A percentile compares a stretch with the other conserved stretches of the same genome.
These are phyloP conservation scores for Ceyx cyanopectus DNA, from an alignment of 2,113 vertebrate genomes.

Conservation along the genomic window DNA sequence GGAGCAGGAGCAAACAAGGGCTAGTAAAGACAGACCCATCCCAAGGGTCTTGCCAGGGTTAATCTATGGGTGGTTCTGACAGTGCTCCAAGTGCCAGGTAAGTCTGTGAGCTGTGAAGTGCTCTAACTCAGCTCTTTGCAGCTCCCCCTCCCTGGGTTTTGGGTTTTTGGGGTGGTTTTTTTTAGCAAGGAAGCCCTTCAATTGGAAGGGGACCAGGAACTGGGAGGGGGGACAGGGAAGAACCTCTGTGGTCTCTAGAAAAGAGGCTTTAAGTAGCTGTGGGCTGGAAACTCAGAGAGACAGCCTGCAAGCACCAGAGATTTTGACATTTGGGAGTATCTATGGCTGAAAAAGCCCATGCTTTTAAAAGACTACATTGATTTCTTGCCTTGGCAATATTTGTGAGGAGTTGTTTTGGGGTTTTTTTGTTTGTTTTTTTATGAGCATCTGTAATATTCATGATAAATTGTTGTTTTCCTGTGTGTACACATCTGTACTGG, in stretches of 20 bases:
- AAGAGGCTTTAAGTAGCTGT: neutral
- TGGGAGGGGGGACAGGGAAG: neutral
- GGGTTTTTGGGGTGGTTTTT: neutral
- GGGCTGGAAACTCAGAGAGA: neutral
- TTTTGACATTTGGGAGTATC: neutral
- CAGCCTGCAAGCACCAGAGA: neutral
- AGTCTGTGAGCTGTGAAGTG: neutral
- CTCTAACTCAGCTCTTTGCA: neutral
- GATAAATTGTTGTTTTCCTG: neutral
- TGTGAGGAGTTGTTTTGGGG: neutral
- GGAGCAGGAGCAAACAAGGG: neutral
- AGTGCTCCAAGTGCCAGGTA: neutral
- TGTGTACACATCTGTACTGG: neutral
- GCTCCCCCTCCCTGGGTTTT: neutral
- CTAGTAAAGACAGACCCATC: neutral
- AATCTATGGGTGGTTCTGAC: neutral
- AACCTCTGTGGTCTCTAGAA: neutral
- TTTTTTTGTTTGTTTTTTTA: neutral
- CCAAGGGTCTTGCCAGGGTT: neutral
- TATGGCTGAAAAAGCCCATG: neutral
- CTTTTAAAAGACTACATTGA: neutral
- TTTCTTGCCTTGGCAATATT: neutral
- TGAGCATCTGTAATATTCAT: neutral
- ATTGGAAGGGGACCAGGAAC: neutral
- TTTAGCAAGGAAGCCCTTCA: neutral